Base-by-base conservation (phyloP, 2,113 vertebrate genomes). In the Nerophis ophidion region DNA sequence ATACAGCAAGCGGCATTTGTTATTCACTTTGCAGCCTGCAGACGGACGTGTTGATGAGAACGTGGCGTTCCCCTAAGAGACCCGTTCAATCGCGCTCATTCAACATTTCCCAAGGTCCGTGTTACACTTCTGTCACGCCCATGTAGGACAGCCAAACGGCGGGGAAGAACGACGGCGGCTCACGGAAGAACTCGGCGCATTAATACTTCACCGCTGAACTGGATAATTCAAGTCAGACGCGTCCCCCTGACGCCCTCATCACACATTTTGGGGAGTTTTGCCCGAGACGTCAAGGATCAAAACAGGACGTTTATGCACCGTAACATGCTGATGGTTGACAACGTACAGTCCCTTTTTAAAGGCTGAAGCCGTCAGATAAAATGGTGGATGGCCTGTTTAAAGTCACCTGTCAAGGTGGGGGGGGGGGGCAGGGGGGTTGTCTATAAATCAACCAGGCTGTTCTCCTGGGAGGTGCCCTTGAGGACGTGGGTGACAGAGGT, bases 1-100 rank as follows among this genome's bases (percentile, higher is more conserved):
- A 92, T 93, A 92, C 90, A 90, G 91, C 90, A 93, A 84, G 92
- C 76, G 73, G 66, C 77, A 79, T 75, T 78, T 83, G 77, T 85
- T 76, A 72, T 82, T 81, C 84, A 81, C 66, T 44, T 71, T 63
- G 68, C 61, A 33, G 61, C 44, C 74, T 77, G 64, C 76, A 81
- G 80, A 83, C 76, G 71, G 79, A 74, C 76, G 79, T 63, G 78
- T 72, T 87, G 75, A 82, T 71, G 76, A 72, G 76, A 82, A 75
- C 75, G 65, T 65, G 63, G 62, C 69, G 74, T 69, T 87, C 81
- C 81, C 82, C 79, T 78, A 74, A 83, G 81, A 79, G 76, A 63
- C 79, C 70, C 81, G 77, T 81, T 84, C 80, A 59, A 60, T 76
- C 67, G 77, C 66, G 63, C 60, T 59, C 59, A 58, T 76, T 81